Evolutionary conservation across 2,888 invertebrate species (phyloP), one percentile per base, ranked within the genome.

Genomic region (Cerastoderma edule): DNA sequence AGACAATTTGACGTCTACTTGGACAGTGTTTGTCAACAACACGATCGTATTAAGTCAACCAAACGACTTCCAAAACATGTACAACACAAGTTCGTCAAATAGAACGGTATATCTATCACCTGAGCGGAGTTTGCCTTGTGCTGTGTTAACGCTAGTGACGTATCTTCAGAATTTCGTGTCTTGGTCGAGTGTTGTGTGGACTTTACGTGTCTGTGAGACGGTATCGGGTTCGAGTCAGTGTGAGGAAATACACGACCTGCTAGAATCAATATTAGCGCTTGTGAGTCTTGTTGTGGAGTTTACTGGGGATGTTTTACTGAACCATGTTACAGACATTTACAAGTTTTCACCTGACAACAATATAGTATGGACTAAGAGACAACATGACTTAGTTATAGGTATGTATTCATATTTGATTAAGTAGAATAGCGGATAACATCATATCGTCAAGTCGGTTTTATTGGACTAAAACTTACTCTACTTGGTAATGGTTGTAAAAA

Each of bases 331-430:
- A 1, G 33, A 39, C 3, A 28, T 27, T 48, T 44, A 30, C 13
- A 44, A 53, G 30, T 28, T 57, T 27, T 19, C n/a, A 16, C 50
- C 56, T 16, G 46, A 30, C 1, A 70, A 70, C 44, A 30, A 22
- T 30, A 57, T 70, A 24, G 56, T 65, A 22, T 33, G 57, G 28
- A 66, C 75, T n/a, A 46, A 27, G n/a, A 33, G 32, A 30, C 70
- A 75, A 22, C 32, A 50, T 8, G 24, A 70, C 8, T 54, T 75
- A 5, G 70, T 70, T 0, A 22, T 44, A 56, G 74, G 68, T 70
- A 50, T 72, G 39, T 71, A 24, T 3, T 16, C 22, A 13, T 6
- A 50, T 50, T 50, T 6, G 10, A n/a, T n/a, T n/a, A n/a, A n/a
- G n/a, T n/a, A n/a, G n/a, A n/a, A n/a, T n/a, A n/a, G n/a, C n/a